Evolutionary conservation across 2,888 invertebrate genomes (phyloP), one percentile per base, ranked within the genome.

Genomic region (Ditylenchus weischeri): DNA sequence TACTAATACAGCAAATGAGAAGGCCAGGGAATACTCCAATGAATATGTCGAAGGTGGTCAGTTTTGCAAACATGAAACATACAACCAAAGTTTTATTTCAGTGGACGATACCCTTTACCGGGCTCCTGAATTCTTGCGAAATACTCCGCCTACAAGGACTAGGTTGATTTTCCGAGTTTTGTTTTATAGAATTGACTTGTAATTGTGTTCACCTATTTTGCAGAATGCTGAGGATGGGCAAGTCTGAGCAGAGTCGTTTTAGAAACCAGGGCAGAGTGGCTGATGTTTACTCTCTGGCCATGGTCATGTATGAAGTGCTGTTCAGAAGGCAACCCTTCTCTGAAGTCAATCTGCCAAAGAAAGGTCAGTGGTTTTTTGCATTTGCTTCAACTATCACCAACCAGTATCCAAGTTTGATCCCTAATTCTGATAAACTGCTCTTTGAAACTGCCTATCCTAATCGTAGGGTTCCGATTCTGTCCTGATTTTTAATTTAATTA

Each of bases 111-210:
- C 64, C 35, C 23, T 69, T n/a, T 69, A 58, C 38, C 57, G 72
- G 2, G 69, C 69, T 4, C 69, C 69, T 15, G 69, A 69, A 29
- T 61, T 72, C n/a, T 29, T 69, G 48, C 69, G 72, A 54, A 69
- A 49, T 29, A n/a, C 60, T 35, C 69, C 72, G 38, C 72, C 72
- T 10, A 71, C 57, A 15, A 68, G 65, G 23, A 65, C 61, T 19
- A 65, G 71, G 47, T 43, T 15, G 8, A 8, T 43, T 29, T 29
- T 29, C 29, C 5, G 29, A 29, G 29, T 5, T 29, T 29, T 29
- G 29, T 29, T 29, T n/a, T n/a, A n/a, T n/a, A n/a, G n/a, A n/a
- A n/a, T n/a, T n/a, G n/a, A n/a, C n/a, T n/a, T 29, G 29, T 29
- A 29, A 29, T 29, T 29, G 29, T 29, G 29, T 29, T 5, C 2